Evolutionary conservation across 2,113 vertebrate species (phyloP).

Genomic region (Halichoeres trimaculatus): DNA sequence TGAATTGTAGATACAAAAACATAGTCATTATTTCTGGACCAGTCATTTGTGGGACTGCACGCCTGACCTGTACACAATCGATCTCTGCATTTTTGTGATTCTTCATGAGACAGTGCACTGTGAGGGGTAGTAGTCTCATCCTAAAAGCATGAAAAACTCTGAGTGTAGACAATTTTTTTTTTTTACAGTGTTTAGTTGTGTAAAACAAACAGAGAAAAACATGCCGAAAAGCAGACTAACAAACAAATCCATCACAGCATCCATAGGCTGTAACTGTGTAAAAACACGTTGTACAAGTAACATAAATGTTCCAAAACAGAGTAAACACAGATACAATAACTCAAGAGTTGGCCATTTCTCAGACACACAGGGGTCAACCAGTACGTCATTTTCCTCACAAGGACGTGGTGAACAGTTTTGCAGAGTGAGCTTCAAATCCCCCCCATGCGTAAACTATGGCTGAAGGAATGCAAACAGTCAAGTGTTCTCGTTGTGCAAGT

Average conservation of each 20-base stretch:
- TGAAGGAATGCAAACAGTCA: conserved; percentile 75
- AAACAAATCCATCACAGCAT: conserved; percentile 51
- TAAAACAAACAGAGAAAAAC: conserved; percentile 61
- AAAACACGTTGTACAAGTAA: conserved; percentile 56
- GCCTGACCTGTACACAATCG: conserved; percentile 45
- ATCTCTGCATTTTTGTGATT: conserved; percentile 47
- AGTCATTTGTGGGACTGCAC: conserved; percentile 39
- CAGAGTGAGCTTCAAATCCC: conserved; percentile 48
- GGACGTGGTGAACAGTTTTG: conserved; percentile 60
- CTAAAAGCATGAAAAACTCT: conserved; percentile 27
- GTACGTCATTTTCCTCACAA: conserved; percentile 43
- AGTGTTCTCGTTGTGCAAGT: conserved; percentile 46
- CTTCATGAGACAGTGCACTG: conserved; percentile 1
- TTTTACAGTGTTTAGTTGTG: conserved; percentile 38
- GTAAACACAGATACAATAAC: conserved; percentile 70
- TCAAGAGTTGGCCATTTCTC: conserved; percentile 52
- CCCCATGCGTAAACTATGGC: conserved; percentile 66
- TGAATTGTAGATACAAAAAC: conserved; percentile 55
- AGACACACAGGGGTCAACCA: conserved; percentile 52
- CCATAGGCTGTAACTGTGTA: conserved; percentile 37
- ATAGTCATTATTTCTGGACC: conserved; percentile 46
- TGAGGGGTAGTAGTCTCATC: conserved; percentile 35
- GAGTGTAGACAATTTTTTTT: conserved; percentile 40
- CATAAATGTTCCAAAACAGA: conserved; percentile 60
- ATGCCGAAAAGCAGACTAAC: conserved; percentile 48